These are phyloP conservation scores for Epiblema foenella DNA, from an alignment of 2,888 invertebrate genomes.

Conservation along the genomic window DNA sequence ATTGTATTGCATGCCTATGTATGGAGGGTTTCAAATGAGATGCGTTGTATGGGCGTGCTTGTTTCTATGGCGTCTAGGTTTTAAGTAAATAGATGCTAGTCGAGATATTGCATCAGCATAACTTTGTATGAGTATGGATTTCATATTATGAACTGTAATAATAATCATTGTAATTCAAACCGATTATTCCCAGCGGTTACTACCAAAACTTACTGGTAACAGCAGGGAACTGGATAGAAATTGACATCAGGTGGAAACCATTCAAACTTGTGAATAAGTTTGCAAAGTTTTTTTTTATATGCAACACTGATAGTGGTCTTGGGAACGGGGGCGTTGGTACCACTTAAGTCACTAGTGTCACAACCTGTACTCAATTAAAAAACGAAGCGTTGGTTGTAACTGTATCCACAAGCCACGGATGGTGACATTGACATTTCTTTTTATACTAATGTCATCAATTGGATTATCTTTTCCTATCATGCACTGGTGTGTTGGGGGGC, in stretches of 20 bases:
- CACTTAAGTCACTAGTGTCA: background rate
- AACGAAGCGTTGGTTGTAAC: too few species aligned
- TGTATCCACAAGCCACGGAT: background rate
- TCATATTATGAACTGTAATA: background rate
- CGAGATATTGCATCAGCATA: slow-evolving; percentile 3
- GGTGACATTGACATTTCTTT: too few species aligned
- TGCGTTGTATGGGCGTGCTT: slow-evolving; percentile 35
- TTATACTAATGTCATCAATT: too few species aligned
- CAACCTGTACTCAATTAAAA: background rate
- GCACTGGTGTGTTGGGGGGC: too few species aligned
- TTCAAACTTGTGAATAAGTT: too few species aligned
- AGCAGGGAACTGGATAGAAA: too few species aligned
- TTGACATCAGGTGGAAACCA: too few species aligned
- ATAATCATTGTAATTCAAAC: too few species aligned
- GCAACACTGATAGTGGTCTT: background rate
- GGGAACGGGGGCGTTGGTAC: background rate
- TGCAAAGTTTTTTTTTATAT: background rate
- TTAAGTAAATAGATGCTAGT: slow-evolving; percentile 1
- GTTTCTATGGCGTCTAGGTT: slow-evolving; percentile 32
- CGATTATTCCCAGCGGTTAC: too few species aligned
- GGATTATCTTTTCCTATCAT: too few species aligned
- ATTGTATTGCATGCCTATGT: slow-evolving; percentile 27
- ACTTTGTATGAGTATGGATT: background rate
- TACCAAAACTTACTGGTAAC: too few species aligned
- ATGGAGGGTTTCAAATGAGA: slow-evolving; percentile 32